Conservation (phyloP, 2,797 vertebrate species). For the Characodon lateralis region DNA sequence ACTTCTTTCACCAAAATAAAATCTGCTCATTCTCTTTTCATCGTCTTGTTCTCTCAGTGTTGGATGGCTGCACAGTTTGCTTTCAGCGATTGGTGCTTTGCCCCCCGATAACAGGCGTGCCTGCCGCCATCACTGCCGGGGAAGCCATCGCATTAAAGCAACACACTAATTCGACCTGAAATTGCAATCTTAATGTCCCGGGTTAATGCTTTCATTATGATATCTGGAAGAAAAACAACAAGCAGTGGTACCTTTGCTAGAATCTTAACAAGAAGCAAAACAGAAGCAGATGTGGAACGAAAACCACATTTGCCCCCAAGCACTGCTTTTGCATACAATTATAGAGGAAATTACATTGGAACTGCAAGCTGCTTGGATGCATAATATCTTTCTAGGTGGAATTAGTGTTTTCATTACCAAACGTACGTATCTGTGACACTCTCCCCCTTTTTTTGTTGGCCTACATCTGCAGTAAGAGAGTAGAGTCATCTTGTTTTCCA, state of each 20-base stretch:
- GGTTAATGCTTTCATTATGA: slow-evolving; percentile 63
- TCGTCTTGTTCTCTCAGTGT: slow-evolving; percentile 39
- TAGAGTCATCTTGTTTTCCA: slow-evolving; percentile 44
- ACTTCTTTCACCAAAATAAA: slow-evolving; percentile 28
- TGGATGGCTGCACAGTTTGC: slow-evolving; percentile 47
- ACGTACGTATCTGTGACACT: slow-evolving; percentile 40
- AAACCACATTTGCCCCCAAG: slow-evolving; percentile 52
- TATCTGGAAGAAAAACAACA: slow-evolving; percentile 43
- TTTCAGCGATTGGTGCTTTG: slow-evolving; percentile 28
- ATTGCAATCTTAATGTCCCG: slow-evolving; percentile 61
- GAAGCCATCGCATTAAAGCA: slow-evolving; percentile 51
- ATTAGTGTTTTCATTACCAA: slow-evolving; percentile 72
- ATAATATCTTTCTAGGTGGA: slow-evolving; percentile 60
- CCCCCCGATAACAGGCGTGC: slow-evolving; percentile 27
- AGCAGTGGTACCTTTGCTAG: slow-evolving; percentile 43
- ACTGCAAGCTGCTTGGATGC: slow-evolving; percentile 57
- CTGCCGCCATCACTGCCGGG: slow-evolving; percentile 20
- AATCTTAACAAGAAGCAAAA: slow-evolving; percentile 45
- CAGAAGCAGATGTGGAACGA: slow-evolving; percentile 37
- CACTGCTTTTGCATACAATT: slow-evolving; percentile 58
- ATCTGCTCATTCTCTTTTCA: slow-evolving; percentile 43
- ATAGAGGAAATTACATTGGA: slow-evolving; percentile 55
- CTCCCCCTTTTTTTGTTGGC: slow-evolving; percentile 22
- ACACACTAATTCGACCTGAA: slow-evolving; percentile 54
- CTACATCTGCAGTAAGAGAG: slow-evolving; percentile 52